phyloP scores from a whole-genome alignment of 1,140 invertebrate species.

The Drosophila pallidifrons region DNA sequence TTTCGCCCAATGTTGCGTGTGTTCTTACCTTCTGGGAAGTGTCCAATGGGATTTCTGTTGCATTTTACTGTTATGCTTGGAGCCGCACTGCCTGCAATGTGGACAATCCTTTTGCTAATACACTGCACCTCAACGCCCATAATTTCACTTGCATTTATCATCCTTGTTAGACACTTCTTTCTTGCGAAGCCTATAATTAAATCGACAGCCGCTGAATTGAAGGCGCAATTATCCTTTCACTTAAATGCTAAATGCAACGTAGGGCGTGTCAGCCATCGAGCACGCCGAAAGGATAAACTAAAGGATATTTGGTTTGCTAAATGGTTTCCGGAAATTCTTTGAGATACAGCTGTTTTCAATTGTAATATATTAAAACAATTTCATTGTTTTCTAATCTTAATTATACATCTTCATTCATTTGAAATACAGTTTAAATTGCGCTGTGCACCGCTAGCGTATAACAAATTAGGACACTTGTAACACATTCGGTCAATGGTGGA shows the following conservation, averaged over 20 bases:
- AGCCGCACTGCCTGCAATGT: slow-evolving; percentile 6
- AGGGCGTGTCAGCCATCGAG: slow-evolving; percentile 15
- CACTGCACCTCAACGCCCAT: no score
- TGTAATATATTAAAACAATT: background rate
- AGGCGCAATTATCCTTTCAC: slow-evolving; percentile 43
- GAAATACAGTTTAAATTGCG: background rate
- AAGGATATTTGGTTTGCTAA: slow-evolving; percentile 46
- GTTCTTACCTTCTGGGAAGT: slow-evolving; percentile 35
- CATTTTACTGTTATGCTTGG: slow-evolving; percentile 22
- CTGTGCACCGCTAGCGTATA: background rate
- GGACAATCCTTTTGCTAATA: slow-evolving; percentile 16
- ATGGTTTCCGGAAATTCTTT: slow-evolving; percentile 1
- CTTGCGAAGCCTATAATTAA: slow-evolving; percentile 36
- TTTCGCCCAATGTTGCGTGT: slow-evolving; percentile 39
- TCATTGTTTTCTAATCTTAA: background rate
- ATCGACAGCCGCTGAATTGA: slow-evolving; percentile 29
- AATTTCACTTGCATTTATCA: background rate
- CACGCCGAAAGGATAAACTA: slow-evolving; percentile 15
- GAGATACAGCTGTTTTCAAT: no score
- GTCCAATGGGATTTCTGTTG: slow-evolving; percentile 5
- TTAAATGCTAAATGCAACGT: background rate
- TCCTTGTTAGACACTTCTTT: slow-evolving; percentile 16
- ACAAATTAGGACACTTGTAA: background rate
- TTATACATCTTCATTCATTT: background rate
- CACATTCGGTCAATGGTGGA: background rate